phyloP scores from a whole-genome alignment of 2,797 vertebrate species.

The Karalla daura region DNA sequence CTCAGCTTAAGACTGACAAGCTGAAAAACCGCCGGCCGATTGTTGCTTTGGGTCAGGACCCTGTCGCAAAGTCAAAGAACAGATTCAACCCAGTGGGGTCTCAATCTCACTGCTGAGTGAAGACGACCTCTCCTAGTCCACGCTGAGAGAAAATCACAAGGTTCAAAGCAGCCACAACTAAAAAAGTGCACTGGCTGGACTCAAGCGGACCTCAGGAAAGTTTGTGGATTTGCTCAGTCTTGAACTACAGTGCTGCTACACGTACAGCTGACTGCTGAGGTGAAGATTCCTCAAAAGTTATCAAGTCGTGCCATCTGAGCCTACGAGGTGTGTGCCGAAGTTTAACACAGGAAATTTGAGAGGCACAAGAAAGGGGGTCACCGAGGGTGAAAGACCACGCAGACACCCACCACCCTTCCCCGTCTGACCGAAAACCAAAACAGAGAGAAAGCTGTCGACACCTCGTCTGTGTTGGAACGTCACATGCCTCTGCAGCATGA shows the following conservation, averaged over 20 bases:
- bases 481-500: constrained; percentile 3
- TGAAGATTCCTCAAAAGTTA: too few species aligned
- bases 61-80: too few species aligned
- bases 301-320: too few species aligned
- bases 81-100: too few species aligned
- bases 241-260: neutral
- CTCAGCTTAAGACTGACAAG: too few species aligned
- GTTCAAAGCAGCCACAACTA: neutral
- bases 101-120: constrained; percentile 1
- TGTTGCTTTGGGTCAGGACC: too few species aligned
- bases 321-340: constrained; percentile 16
- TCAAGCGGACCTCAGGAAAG: neutral
- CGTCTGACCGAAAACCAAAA: constrained; percentile 2
- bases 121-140: constrained; percentile 50
- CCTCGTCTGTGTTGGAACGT: neutral
- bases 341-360: constrained; percentile 55
- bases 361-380: constrained; percentile 18
- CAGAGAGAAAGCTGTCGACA: neutral
- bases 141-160: constrained; percentile 24
- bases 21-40: too few species aligned
- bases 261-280: too few species aligned
- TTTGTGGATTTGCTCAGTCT: neutral
- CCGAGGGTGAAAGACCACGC: constrained; percentile 18
- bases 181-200: neutral
- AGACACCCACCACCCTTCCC: neutral